A percentile compares a stretch with the other conserved stretches of the same genome.
phyloP scores from a whole-genome alignment of 1,140 invertebrate species.

The Drosophila yakuba region DNA sequence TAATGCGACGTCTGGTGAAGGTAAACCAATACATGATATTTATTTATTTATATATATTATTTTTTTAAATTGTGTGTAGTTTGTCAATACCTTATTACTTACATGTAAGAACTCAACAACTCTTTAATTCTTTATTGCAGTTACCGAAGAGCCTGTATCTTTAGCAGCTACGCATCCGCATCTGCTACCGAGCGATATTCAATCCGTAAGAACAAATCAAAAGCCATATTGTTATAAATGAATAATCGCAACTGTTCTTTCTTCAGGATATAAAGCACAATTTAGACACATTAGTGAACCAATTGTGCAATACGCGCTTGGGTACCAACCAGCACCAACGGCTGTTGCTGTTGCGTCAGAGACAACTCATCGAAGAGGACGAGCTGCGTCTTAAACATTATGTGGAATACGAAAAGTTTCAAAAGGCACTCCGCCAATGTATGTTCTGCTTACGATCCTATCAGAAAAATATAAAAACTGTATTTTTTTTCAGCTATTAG shows the following conservation, averaged over 20 bases:
- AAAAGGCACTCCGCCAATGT: conserved; percentile 81
- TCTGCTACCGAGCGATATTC: conserved; percentile 79
- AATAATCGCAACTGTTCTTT: neutral
- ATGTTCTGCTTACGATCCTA: conserved; percentile 13
- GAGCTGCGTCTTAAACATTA: conserved; percentile 83
- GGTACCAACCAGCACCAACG: conserved; percentile 83
- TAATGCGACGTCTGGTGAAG: conserved; percentile 63
- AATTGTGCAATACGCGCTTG: conserved; percentile 79
- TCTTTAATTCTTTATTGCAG: conserved; percentile 23
- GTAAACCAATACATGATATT: conserved; percentile 16
- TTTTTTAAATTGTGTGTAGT: neutral
- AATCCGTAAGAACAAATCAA: conserved; percentile 68
- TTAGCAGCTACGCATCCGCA: conserved; percentile 82
- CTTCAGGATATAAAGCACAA: conserved; percentile 84
- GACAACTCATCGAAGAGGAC: conserved; percentile 84
- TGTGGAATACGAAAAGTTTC: conserved; percentile 84
- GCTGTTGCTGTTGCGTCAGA: conserved; percentile 77
- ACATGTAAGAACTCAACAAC: too few species aligned
- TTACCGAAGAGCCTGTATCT: conserved; percentile 78
- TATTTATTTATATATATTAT: neutral
- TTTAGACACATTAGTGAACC: conserved; percentile 79
- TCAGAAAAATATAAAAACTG: neutral
- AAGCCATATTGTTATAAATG: neutral
- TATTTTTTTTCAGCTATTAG: conserved; percentile 63
- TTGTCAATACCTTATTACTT: neutral